Percentiles rank a stretch among this genome's conserved stretches.
phyloP scores from a whole-genome alignment of 2,797 vertebrate species.

The Platyrinchus mystaceus region DNA sequence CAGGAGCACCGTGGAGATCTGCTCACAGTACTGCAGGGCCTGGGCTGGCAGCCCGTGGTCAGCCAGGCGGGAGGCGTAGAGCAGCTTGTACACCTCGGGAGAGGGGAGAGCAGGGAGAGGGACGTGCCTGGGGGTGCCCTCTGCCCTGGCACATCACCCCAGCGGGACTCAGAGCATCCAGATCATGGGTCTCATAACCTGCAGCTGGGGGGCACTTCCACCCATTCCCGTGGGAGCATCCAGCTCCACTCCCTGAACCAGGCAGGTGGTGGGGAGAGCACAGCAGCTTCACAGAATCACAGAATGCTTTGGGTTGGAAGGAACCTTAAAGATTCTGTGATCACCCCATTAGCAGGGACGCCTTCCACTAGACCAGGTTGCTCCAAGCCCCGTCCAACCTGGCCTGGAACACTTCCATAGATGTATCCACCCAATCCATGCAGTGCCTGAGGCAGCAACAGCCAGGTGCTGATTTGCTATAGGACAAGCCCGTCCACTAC shows the following conservation, averaged over 20 bases:
- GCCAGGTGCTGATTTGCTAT: neutral
- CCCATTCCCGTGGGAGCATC: no score
- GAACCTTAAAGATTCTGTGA: neutral
- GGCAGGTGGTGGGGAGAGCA: neutral
- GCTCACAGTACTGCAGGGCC: constrained; percentile 91
- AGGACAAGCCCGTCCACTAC: neutral
- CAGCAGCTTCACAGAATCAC: accelerated
- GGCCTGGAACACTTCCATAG: neutral
- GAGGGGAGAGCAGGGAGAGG: neutral
- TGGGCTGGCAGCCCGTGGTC: constrained; percentile 85
- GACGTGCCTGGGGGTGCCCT: accelerated
- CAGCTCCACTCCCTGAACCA: no score
- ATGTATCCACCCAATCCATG: neutral
- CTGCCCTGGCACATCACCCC: neutral
- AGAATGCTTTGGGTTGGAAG: neutral
- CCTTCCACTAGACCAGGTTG: neutral
- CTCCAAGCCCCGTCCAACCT: neutral
- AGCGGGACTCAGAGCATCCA: accelerated
- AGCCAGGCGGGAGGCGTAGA: constrained; percentile 87
- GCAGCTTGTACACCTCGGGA: constrained; percentile 87
- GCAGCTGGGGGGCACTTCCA: no score
- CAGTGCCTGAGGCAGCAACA: neutral
- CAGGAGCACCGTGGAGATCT: constrained; percentile 77
- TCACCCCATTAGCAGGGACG: no score
- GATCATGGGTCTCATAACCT: accelerated